Base-by-base conservation (phyloP, 1,140 invertebrate species). In the Andrena cerasifolii region DNA sequence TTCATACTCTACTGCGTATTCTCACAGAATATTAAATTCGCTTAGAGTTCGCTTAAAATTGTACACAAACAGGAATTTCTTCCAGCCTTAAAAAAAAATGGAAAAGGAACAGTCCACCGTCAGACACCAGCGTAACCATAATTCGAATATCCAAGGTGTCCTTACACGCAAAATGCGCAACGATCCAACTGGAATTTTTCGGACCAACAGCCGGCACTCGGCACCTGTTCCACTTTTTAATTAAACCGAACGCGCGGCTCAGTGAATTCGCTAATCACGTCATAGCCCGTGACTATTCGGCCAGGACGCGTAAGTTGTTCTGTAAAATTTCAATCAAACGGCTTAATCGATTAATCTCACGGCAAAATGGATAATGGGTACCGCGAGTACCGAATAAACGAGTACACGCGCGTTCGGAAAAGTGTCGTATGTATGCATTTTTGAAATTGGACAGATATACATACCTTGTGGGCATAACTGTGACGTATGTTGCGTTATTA, bases 251-350 rank as follows among this genome's bases (percentile, higher is more conserved):
- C 54, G 16, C 54, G 26, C 63, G 65, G 65, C 45, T 47, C 65
- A 68, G 40, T 45, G 74, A 45, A 70, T 70, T 65, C 65, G 65
- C 65, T 77, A 59, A 77, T 68, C 74, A 58, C 62, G 65, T 77
- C 65, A 68, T 77, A 40, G 74, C 45, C 65, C 51, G 49, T 59
- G 65, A 77, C 65, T 51, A n/a, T 26, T 12, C 54, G 28, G 36
- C 47, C 47, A 45, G 40, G 12, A 14, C 61, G 2, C 68, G 68
- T 49, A 56, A 72, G 61, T 72, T 62, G 68, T 72, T 61, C 68
- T 49, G 67, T 45, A 49, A 65, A 74, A 77, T 74, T 66, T 70
- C 80, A 66, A 78, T 83, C 82, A 82, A 83, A 83, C 65, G 66
- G 76, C 43, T 66, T 80, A 47, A 78, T 49, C 67, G 49, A 71